These are phyloP conservation scores for Clarias laeviceps DNA, from an alignment of 2,797 vertebrate genomes.

Conservation along the genomic window DNA sequence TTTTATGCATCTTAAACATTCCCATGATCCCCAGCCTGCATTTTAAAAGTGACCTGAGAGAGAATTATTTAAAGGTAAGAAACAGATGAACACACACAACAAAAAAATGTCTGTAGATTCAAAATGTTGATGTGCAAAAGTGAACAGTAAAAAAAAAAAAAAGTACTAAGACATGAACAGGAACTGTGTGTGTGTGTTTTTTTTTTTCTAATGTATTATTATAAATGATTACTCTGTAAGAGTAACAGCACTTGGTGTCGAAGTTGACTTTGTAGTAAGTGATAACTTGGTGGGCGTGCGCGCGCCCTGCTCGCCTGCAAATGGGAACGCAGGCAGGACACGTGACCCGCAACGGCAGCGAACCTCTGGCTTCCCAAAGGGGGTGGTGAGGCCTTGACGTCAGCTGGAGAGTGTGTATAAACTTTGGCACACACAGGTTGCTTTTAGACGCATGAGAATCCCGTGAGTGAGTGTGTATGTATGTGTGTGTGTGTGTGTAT, in stretches of 20 bases:
- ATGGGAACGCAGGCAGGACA: conserved; percentile 67
- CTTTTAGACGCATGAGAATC: conserved; percentile 61
- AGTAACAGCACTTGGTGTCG: conserved; percentile 4
- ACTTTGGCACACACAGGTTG: conserved; percentile 57
- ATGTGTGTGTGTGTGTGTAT: too few relatives aligned
- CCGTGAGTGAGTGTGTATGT: too few relatives aligned
- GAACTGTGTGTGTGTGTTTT: neutral
- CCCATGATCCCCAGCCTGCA: neutral
- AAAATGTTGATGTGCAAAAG: neutral
- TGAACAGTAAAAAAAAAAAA: neutral
- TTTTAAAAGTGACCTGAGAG: neutral
- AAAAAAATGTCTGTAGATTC: neutral
- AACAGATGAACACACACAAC: too few relatives aligned
- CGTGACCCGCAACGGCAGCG: conserved; percentile 66
- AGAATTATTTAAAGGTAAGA: neutral
- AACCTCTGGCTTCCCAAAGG: conserved; percentile 71
- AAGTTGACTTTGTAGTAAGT: conserved; percentile 31
- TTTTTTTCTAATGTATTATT: neutral
- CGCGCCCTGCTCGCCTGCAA: conserved; percentile 69
- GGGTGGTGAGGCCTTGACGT: conserved; percentile 75
- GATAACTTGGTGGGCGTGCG: conserved; percentile 60
- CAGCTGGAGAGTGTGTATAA: conserved; percentile 65
- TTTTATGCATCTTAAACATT: neutral
- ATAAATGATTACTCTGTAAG: neutral
- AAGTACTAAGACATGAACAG: neutral